These are phyloP conservation scores for Sprattus sprattus DNA, from an alignment of 2,113 vertebrate genomes.

Conservation along the genomic window DNA sequence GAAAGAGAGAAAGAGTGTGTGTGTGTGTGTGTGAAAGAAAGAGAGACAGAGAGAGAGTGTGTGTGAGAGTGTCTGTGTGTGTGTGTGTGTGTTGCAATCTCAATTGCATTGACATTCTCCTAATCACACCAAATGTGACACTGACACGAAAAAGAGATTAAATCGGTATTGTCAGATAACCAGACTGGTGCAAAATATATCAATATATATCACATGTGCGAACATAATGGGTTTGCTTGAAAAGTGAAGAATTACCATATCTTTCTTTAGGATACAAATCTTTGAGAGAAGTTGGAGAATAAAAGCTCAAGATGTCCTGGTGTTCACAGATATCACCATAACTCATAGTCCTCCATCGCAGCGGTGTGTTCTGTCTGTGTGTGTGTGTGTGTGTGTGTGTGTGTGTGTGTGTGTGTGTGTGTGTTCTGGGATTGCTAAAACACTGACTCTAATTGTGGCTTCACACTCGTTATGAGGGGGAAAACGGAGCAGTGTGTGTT, in stretches of 20 bases:
- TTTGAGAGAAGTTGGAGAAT: neutral
- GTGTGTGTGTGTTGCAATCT: neutral
- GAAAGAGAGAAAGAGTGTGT: too few relatives aligned
- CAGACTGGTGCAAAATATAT: neutral
- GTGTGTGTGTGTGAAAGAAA: too few relatives aligned
- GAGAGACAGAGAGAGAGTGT: too few relatives aligned
- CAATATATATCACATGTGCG: neutral
- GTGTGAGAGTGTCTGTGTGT: too few relatives aligned
- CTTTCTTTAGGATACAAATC: neutral
- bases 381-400: too few relatives aligned
- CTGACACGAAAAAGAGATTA: neutral
- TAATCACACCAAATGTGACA: constrained; percentile 5
- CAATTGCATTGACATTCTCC: neutral
- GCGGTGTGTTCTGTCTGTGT: neutral
- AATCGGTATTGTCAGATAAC: neutral
- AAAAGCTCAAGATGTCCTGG: constrained; percentile 3
- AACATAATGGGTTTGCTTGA: constrained; percentile 1
- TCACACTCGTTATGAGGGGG: constrained; percentile 29
- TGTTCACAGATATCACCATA: neutral
- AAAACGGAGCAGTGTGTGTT: constrained; percentile 20
- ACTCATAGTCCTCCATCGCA: neutral
- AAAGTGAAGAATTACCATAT: constrained; percentile 5
- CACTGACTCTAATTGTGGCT: constrained; percentile 2
- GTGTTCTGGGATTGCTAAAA: neutral
- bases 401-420: neutral